These are phyloP conservation scores for Psittacula echo DNA, from an alignment of 2,797 vertebrate genomes.

Conservation along the genomic window DNA sequence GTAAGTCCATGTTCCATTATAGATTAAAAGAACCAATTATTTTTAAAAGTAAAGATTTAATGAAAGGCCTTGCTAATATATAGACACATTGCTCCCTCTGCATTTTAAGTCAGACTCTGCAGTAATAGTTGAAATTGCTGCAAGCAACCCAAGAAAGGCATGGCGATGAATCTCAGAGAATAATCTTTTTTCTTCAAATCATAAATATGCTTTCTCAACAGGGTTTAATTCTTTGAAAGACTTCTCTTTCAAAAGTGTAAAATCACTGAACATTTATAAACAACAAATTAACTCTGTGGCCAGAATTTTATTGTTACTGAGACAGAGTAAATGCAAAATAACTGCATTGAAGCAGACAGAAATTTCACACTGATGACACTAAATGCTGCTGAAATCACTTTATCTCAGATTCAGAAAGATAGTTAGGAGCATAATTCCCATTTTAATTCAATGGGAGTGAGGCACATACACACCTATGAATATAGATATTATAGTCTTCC, in stretches of 20 bases:
- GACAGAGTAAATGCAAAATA: conserved; percentile 36
- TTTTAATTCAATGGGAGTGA: conserved; percentile 31
- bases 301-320: conserved; percentile 18
- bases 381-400: conserved; percentile 22
- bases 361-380: not conserved
- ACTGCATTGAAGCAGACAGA: conserved; percentile 22
- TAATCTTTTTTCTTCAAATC: not conserved
- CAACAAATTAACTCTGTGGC: conserved; percentile 20
- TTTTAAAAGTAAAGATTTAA: conserved; percentile 76
- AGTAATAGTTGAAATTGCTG: conserved; percentile 21
- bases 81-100: conserved; percentile 42
- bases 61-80: conserved; percentile 67
- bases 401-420: conserved; percentile 8
- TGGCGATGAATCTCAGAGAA: not conserved
- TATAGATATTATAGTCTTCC: not conserved
- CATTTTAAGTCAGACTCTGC: conserved; percentile 37
- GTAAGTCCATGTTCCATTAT: conserved; percentile 74
- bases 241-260: not conserved
- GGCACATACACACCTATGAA: not conserved
- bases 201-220: not conserved
- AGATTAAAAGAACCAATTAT: conserved; percentile 79
- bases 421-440: conserved; percentile 34
- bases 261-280: conserved; percentile 28
- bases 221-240: not conserved
- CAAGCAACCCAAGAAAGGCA: conserved; percentile 7